Base-by-base conservation (phyloP, 2,797 vertebrate species). In the Pantherophis vulpinus region DNA sequence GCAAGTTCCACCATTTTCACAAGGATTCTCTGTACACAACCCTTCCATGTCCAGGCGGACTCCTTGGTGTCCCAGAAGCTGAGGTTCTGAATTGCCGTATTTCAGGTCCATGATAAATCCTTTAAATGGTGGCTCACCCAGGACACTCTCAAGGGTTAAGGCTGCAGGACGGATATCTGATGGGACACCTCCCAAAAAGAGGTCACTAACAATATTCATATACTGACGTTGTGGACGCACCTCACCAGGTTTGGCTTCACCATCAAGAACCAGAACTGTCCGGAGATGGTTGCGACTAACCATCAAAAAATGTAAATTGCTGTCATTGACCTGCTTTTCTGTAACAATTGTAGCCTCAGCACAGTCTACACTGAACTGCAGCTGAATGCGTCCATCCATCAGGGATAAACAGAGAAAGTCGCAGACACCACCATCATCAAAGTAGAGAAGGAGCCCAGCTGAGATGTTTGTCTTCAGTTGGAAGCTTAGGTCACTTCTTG, bases 171-270 rank as follows among this genome's bases (percentile, higher is more conserved):
- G 98, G 90, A 99, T 99, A 97, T 99, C 99, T 88, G 97, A 95
- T 0, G 99, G 99, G 56, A 99, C 98, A 29, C 99, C 99, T 18
- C 99, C 99, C 0, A 99, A 96, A 94, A 99, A 99, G 89, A 99
- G 98, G 97, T 99, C 99, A 42, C 99, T 99, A 94, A 99, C 97
- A 0, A 99, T 99, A 96, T 98, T 99, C 99, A 99, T 99, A 94
- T 99, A 98, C 96, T 99, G 98, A 92, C 99, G 96, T 83, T 99
- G 98, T 0, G 98, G 98, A 89, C 98, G 98, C 92, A 99, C 99
- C 94, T 99, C 98, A 0, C 97, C 98, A 0, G 98, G 96, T 96
- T 98, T 98, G 87, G 98, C 98, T 95, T 99, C 98, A 0, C 98
- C 98, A 0, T 99, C 99, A 91, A 99, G 96, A 63, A 98, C 98